Evolutionary conservation across 2,113 vertebrate species (phyloP), one percentile per base, ranked within the genome.

Genomic region (Asarcornis scutulata): DNA sequence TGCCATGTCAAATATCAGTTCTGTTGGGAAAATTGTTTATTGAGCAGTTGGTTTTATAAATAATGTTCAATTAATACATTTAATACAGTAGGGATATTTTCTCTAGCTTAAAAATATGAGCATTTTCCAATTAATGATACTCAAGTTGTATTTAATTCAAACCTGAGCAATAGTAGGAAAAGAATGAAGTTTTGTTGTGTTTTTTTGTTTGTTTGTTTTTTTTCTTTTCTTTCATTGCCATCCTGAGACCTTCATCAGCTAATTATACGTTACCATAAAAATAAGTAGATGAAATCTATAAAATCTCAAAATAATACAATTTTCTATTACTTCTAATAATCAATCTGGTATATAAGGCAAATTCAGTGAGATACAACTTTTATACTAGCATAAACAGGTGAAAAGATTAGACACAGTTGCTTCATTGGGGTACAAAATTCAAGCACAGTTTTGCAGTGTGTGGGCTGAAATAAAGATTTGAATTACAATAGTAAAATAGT

Each of bases 351-450:
- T 91, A 97, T 31, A 96, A 94, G 32, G 66, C 52, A 96, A 95
- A 94, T 83, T 64, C 62, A 86, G 17, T 23, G 46, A 95, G 78
- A 69, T 20, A 53, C 85, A 83, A 68, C 38, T 62, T 38, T 25
- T 21, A 75, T 74, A 79, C 46, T 86, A 89, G 92, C 80, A 96
- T 88, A 95, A 96, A 91, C 40, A 95, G 67, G 81, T 96, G 69
- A 68, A 93, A 95, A 97, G 44, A 93, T 64, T 89, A 73, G 67
- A 69, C 7, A 4, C 50, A 83, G 85, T 91, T 96, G 46, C 88
- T 96, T 96, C 95, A 96, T 96, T 92, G 29, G 72, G 44, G n/a
- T 95, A 67, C 29, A 92, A 96, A 94, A 95, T 48, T 20, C 91
- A 95, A 91, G 29, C 2, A 63, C 3, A 16, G 59, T 97, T 95